Conservation (phyloP, 2,888 invertebrate species). For the Phalera bucephala region DNA sequence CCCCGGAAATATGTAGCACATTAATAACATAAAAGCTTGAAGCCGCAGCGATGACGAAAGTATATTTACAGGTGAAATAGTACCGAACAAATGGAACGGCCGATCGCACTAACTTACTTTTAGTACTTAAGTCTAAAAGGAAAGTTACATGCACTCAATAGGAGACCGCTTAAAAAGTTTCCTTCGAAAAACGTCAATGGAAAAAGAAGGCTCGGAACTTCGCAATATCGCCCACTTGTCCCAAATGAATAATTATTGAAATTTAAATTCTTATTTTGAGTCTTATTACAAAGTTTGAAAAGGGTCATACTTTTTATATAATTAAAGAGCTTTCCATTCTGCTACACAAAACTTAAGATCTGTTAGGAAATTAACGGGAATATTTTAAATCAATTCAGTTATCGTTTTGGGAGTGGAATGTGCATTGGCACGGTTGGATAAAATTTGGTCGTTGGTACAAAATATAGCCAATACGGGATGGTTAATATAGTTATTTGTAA, state of each 20-base stretch:
- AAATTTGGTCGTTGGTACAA: background rate
- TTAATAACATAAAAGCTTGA: slow-evolving; percentile 21
- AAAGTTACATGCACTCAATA: slow-evolving; percentile 67
- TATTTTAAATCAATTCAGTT: slow-evolving; percentile 29
- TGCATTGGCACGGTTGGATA: background rate
- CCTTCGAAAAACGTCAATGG: slow-evolving; percentile 45
- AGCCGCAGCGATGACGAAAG: slow-evolving; percentile 17
- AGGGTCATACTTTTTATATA: slow-evolving; percentile 55
- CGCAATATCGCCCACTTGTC: slow-evolving; percentile 59
- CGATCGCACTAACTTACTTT: slow-evolving; percentile 54
- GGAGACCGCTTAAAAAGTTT: slow-evolving; percentile 58
- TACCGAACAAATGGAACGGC: slow-evolving; percentile 36
- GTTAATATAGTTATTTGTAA: slow-evolving; percentile 27
- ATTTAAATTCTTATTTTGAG: slow-evolving; percentile 60
- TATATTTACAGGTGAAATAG: slow-evolving; percentile 29
- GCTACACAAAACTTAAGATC: slow-evolving; percentile 36
- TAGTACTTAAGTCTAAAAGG: slow-evolving; percentile 50
- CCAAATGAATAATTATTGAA: slow-evolving; percentile 63
- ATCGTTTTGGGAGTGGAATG: slow-evolving; percentile 18
- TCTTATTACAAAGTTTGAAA: slow-evolving; percentile 55
- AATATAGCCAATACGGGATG: background rate
- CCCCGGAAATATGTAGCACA: slow-evolving; percentile 19
- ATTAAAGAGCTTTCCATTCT: slow-evolving; percentile 51
- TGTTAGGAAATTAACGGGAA: slow-evolving; percentile 31
- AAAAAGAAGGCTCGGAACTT: slow-evolving; percentile 51